phyloP scores from a whole-genome alignment of 1,140 invertebrate genomes.

The Goniozus legneri region DNA sequence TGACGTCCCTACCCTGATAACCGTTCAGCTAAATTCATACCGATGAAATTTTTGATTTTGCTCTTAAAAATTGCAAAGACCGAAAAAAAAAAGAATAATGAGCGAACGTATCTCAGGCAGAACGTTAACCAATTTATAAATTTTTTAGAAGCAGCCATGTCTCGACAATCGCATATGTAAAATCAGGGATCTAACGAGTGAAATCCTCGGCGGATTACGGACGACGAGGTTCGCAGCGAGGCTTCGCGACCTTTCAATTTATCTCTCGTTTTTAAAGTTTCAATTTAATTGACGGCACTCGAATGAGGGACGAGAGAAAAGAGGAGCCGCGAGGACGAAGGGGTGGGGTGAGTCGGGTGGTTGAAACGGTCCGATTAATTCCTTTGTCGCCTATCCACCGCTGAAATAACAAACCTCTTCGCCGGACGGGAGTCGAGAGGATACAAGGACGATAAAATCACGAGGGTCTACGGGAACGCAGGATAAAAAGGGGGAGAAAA shows the following conservation, averaged over 20 bases:
- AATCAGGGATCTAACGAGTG: too few relatives aligned
- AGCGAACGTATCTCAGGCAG: too few relatives aligned
- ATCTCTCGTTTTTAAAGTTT: conserved; percentile 32
- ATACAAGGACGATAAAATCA: conserved; percentile 52
- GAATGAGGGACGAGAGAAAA: conserved; percentile 15
- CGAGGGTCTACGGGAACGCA: conserved; percentile 31
- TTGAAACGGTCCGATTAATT: conserved; percentile 43
- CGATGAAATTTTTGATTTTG: too few relatives aligned
- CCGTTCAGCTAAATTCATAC: too few relatives aligned
- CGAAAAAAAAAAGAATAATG: too few relatives aligned
- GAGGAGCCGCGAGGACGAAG: conserved; percentile 5
- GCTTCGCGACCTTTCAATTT: conserved; percentile 27
- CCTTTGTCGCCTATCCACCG: conserved; percentile 38
- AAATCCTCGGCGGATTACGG: too few relatives aligned
- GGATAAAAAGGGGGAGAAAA: conserved; percentile 29
- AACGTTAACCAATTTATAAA: too few relatives aligned
- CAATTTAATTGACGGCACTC: conserved; percentile 34
- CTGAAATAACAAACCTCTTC: conserved; percentile 50
- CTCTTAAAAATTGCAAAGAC: too few relatives aligned
- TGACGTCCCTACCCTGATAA: conserved; percentile 3
- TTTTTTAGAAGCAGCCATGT: too few relatives aligned
- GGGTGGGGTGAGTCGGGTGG: conserved; percentile 4
- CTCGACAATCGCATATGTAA: too few relatives aligned
- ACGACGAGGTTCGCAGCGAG: too few relatives aligned
- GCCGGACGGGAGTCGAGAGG: conserved; percentile 41